Base-by-base conservation (phyloP, 2,797 vertebrate species). In the Ptychadena robeensis region DNA sequence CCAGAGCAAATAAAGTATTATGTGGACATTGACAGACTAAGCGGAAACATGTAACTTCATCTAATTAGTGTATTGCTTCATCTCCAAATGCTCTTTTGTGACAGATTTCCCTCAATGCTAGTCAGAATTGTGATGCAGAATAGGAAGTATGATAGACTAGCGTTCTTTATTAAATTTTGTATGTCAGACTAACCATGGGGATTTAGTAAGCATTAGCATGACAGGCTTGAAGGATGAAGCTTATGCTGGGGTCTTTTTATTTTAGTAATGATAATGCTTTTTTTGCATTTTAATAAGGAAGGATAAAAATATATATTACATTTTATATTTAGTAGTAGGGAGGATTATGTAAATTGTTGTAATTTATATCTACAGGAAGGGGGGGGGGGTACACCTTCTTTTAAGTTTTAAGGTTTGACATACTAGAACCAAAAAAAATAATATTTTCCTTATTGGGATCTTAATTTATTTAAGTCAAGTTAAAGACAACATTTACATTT, bases 301-400 rank as follows among this genome's bases (percentile, higher is more conserved):
- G 0, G 44, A 53, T 22, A 53, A 53, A 5, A 53, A 53, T 1
- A 15, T 22, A 18, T 53, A 18, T 22, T 53, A 8, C 6, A 53
- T 6, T 53, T 5, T 53, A 22, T 7, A 53, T 31, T 70, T 70
- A 15, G 40, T 70, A 4, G n/a, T 31, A 25, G 28, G 3, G 40
- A 32, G 30, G 18, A 73, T 73, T 73, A 73, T 73, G 70, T 11
- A 53, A 73, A 73, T 32, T 5, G 31, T 22, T 53, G 5, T 57
- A 53, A 73, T 73, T 28, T 57, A 32, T 9, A 48, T 11, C 28
- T 22, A 28, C 44, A 28, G 25, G n/a, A n/a, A n/a, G n/a, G n/a
- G n/a, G n/a, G n/a, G n/a, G n/a, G n/a, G n/a, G n/a, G n/a, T n/a
- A n/a, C n/a, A n/a, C n/a, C n/a, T n/a, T n/a, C n/a, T n/a, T n/a